Evolutionary conservation across 1,140 invertebrate species (phyloP).

Genomic region (Heterodera carotae): DNA sequence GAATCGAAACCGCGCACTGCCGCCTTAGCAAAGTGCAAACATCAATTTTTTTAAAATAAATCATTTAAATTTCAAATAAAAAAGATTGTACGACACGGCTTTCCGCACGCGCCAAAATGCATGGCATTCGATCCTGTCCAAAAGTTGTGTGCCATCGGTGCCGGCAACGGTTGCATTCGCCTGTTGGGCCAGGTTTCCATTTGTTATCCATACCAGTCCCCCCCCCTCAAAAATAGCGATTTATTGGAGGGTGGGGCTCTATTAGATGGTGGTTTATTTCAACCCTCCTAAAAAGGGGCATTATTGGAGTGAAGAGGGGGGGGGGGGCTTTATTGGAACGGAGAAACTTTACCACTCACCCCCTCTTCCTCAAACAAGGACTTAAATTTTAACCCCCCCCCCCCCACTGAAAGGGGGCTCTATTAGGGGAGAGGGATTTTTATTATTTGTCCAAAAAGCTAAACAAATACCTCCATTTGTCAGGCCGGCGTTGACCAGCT

Average conservation of each 20-base stretch:
- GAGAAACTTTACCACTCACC: too few relatives aligned
- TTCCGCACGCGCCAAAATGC: conserved; percentile 93
- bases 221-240: too few relatives aligned
- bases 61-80: conserved; percentile 20
- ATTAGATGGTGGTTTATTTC: too few relatives aligned
- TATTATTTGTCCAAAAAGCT: background rate
- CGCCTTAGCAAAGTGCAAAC: background rate
- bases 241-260: too few relatives aligned
- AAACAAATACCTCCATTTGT: too few relatives aligned
- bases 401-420: too few relatives aligned
- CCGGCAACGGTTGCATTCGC: conserved; percentile 88
- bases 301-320: too few relatives aligned
- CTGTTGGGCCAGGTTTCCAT: conserved; percentile 77
- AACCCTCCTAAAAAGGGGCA: too few relatives aligned
- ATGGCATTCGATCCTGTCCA: conserved; percentile 97
- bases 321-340: too few relatives aligned
- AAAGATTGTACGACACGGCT: conserved; percentile 77
- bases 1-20: conserved; percentile 7
- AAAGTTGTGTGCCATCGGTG: conserved; percentile 90
- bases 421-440: too few relatives aligned
- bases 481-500: conserved; percentile 87
- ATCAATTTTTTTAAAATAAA: conserved; percentile 1
- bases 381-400: conserved; percentile 69
- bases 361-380: too few relatives aligned
- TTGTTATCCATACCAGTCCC: too few relatives aligned